A percentile compares a stretch with the other conserved stretches of the same genome.
Evolutionary conservation across 2,797 vertebrate genomes (phyloP).

Genomic region (Squalus acanthias): DNA sequence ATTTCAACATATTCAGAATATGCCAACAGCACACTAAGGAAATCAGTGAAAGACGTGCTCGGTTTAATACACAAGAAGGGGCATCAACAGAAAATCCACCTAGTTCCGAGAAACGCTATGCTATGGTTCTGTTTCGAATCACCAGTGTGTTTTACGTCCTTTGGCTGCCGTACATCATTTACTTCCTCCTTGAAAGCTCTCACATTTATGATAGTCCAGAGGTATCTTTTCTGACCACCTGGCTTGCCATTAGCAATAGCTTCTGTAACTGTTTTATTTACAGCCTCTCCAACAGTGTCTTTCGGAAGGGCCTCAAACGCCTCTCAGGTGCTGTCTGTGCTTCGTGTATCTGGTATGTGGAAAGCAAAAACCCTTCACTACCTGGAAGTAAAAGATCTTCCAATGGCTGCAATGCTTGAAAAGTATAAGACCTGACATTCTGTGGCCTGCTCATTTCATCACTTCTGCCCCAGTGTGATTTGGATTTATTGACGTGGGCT

Average conservation of each 20-base stretch:
- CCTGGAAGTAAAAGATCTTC: constrained; percentile 61
- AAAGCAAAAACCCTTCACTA: constrained; percentile 71
- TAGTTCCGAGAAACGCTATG: constrained; percentile 87
- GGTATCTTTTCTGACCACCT: constrained; percentile 91
- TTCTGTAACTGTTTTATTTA: constrained; percentile 99
- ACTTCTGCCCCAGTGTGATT: background rate
- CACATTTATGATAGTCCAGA: constrained; percentile 73
- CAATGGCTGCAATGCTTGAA: constrained; percentile 60
- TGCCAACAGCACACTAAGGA: constrained; percentile 93
- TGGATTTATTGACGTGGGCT: constrained; percentile 29
- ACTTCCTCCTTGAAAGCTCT: constrained; percentile 92
- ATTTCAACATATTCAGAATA: constrained; percentile 96
- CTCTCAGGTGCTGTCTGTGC: constrained; percentile 74
- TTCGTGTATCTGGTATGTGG: constrained; percentile 72
- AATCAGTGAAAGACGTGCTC: constrained; percentile 85
- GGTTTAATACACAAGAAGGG: constrained; percentile 77
- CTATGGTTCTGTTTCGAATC: constrained; percentile 92
- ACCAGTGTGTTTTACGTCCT: constrained; percentile 97
- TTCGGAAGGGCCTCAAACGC: constrained; percentile 88
- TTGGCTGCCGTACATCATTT: constrained; percentile 95
- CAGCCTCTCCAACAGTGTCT: constrained; percentile 95
- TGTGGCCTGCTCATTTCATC: background rate
- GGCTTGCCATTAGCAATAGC: constrained; percentile 98
- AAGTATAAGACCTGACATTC: constrained; percentile 38
- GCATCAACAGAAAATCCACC: constrained; percentile 65